phyloP scores from a whole-genome alignment of 1,140 invertebrate genomes.

The Drosophila bipectinata region DNA sequence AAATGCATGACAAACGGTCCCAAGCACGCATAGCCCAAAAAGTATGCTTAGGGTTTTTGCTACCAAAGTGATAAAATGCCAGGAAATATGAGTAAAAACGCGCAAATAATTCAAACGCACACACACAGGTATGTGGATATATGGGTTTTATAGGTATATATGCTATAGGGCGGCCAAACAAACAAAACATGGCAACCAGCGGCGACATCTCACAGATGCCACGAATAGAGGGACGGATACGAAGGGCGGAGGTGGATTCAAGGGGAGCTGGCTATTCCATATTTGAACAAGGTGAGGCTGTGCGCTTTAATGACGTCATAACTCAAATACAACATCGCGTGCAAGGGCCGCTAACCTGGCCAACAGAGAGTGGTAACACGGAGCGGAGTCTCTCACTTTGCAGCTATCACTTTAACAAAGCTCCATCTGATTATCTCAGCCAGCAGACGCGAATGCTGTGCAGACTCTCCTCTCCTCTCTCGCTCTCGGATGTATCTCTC shows the following conservation, averaged over 20 bases:
- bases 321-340: constrained; percentile 70
- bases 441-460: constrained; percentile 26
- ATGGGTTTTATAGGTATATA: constrained; percentile 23
- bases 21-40: constrained; percentile 61
- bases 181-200: constrained; percentile 39
- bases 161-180: constrained; percentile 19
- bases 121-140: constrained; percentile 26
- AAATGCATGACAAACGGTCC: constrained; percentile 77
- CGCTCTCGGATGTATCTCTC: not conserved
- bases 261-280: constrained; percentile 43
- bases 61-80: constrained; percentile 56
- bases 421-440: constrained; percentile 47
- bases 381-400: constrained; percentile 16
- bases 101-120: constrained; percentile 71
- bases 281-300: constrained; percentile 76
- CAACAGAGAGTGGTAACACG: constrained; percentile 3
- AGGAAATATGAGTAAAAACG: constrained; percentile 72
- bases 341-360: constrained; percentile 69
- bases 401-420: constrained; percentile 62
- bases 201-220: constrained; percentile 68
- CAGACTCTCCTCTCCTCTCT: constrained; percentile 17
- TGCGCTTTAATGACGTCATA: constrained; percentile 77
- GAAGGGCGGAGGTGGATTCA: not conserved
- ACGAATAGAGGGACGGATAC: not conserved
- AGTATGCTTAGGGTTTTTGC: constrained; percentile 53